These are phyloP conservation scores for Gila robusta DNA, from an alignment of 2,797 vertebrate species.

Conservation along the genomic window DNA sequence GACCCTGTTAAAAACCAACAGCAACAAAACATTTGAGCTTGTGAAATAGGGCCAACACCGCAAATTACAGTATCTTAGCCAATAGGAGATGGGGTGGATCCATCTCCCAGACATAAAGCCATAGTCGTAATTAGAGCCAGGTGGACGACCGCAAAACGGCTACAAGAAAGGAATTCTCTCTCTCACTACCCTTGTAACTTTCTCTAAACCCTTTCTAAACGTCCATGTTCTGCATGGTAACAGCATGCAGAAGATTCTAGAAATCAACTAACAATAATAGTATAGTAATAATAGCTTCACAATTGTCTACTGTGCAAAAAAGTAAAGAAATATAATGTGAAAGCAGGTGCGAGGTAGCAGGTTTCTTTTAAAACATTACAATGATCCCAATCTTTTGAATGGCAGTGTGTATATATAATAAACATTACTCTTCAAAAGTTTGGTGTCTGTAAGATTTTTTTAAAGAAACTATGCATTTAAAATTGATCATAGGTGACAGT, in stretches of 20 bases:
- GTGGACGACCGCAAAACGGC: constrained; percentile 2
- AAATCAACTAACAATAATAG: neutral
- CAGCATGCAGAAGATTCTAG: neutral
- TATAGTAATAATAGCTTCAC: neutral
- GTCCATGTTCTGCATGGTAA: neutral
- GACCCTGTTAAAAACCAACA: constrained; percentile 23
- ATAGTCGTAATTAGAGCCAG: constrained; percentile 73
- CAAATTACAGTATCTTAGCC: constrained; percentile 61
- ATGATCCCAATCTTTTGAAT: no score
- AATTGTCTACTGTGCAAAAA: neutral
- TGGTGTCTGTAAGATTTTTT: neutral
- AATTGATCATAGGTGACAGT: neutral
- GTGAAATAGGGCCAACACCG: constrained; percentile 42
- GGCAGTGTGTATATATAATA: no score
- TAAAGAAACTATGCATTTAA: neutral
- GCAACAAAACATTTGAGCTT: constrained; percentile 36
- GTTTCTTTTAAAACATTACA: no score
- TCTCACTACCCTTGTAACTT: neutral
- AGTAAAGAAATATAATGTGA: neutral
- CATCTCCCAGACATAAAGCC: constrained; percentile 31
- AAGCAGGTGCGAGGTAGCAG: neutral
- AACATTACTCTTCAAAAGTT: neutral
- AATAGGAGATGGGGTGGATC: constrained; percentile 72
- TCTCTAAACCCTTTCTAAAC: neutral
- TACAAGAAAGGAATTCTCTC: neutral